Conservation (phyloP, 2,888 invertebrate genomes). For the Aleiodes leptofemur region DNA sequence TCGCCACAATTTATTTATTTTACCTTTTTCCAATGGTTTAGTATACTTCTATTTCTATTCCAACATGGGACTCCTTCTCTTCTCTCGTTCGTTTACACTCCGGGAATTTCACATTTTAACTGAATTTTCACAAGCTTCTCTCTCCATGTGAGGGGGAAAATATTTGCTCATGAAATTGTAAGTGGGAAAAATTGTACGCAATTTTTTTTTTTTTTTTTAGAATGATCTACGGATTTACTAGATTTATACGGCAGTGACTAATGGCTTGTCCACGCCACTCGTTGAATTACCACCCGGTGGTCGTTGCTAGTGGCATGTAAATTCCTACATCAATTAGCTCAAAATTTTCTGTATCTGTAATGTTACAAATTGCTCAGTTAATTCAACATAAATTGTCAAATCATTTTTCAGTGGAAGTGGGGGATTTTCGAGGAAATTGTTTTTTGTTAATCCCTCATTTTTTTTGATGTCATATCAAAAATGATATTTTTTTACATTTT, state of each 20-base stretch:
- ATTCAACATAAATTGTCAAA: constrained; percentile 1
- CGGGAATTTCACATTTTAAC: not conserved
- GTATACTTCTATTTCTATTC: constrained; percentile 29
- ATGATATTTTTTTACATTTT: too few relatives aligned
- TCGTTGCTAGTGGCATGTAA: constrained; percentile 32
- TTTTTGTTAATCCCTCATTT: too few relatives aligned
- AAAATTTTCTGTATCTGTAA: constrained; percentile 29
- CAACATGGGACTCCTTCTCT: constrained; percentile 46
- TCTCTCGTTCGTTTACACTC: not conserved
- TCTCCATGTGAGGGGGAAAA: not conserved
- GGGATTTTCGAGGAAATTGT: too few relatives aligned
- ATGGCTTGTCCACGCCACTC: constrained; percentile 39
- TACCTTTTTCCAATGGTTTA: constrained; percentile 43
- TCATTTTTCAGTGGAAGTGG: not conserved
- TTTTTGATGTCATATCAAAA: too few relatives aligned
- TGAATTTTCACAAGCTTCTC: not conserved
- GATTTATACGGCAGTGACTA: constrained; percentile 33
- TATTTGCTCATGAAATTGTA: constrained; percentile 3
- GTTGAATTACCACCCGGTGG: constrained; percentile 37
- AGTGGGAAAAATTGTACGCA: not conserved
- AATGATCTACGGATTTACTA: constrained; percentile 30
- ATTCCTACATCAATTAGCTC: constrained; percentile 43
- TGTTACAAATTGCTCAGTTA: constrained; percentile 16
- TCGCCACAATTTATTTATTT: constrained; percentile 55
- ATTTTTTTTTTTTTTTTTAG: constrained; percentile 25